Evolutionary conservation across 2,797 vertebrate genomes (phyloP).

Genomic region (Nyctalus aviator): DNA sequence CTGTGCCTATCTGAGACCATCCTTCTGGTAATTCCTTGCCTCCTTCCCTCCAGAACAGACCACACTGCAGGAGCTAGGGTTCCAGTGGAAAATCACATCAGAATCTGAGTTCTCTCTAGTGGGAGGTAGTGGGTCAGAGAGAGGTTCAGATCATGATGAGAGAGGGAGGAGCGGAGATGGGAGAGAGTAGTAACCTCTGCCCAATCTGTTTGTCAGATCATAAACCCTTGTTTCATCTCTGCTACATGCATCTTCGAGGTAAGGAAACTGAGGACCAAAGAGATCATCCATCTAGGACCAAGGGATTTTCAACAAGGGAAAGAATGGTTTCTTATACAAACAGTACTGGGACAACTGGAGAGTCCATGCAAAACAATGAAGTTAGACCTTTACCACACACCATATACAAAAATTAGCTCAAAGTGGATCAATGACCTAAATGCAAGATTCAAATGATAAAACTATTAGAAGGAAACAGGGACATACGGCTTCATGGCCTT

Average conservation of each 20-base stretch:
- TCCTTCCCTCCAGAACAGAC: not conserved
- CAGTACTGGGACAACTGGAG: not conserved
- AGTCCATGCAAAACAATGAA: not conserved
- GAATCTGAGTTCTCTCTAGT: not conserved
- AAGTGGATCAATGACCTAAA: not conserved
- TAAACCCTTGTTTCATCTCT: not conserved
- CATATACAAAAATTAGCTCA: not conserved
- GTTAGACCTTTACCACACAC: not conserved
- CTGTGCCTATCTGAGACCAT: not conserved
- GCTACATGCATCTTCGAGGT: not conserved
- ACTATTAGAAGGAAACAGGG: not conserved
- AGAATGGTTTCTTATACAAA: not conserved
- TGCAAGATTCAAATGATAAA: conserved; percentile 19
- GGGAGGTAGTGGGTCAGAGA: not conserved
- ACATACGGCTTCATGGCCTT: not conserved
- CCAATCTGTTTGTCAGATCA: not conserved
- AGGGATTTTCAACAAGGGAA: not conserved
- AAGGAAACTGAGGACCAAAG: not conserved
- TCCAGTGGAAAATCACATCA: not conserved
- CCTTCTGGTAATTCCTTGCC: not conserved
- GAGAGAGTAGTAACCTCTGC: not conserved
- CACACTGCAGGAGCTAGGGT: not conserved
- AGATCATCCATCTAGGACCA: not conserved
- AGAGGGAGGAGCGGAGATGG: not conserved
- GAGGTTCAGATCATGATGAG: not conserved